Base-by-base conservation (phyloP, 2,888 invertebrate genomes). In the Sinhomidia bicolor region DNA sequence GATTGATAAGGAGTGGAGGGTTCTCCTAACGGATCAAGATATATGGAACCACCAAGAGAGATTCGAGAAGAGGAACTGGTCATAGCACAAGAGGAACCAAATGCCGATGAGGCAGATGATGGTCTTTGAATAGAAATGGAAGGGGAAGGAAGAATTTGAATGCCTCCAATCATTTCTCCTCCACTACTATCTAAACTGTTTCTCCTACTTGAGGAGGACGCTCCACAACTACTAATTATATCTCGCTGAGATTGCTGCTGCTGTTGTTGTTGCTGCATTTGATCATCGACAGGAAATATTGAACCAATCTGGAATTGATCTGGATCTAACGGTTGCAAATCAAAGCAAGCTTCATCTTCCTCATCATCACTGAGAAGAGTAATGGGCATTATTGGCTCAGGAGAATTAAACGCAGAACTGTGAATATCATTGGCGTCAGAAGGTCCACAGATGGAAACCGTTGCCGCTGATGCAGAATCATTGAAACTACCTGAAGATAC, bases 251-350 rank as follows among this genome's bases (percentile, higher is more conserved):
- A 26, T 51, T 68, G 78, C 23, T 87, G 81, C 47, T 62, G 71
- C 12, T 68, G 68, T 68, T 68, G 68, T 4, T 74, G 80, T 14
- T 86, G 81, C 20, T 23, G 14, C 2, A 57, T 47, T 17, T 47
- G 10, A 62, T 60, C 44, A 3, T 36, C 32, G 4, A 68, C 29
- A 17, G 88, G 88, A 51, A 87, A 87, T 36, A 89, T 79, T 32
- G 76, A 65, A 23, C 60, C 81, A 41, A 89, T 60, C 65, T 87
- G 84, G 68, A 89, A 89, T 29, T 87, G 81, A 6, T 65, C 76
- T 17, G 90, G 85, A 36, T 76, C 81, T 26, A 90, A 76, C 9
- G 88, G 76, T 82, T 81, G 80, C 36, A 84, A 44, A 10, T 84
- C 88, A 82, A 88, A 88, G 4, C 68, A 78, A 32, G 87, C 41